Conservation (phyloP, 2,888 invertebrate species). For the Gastrophysa polygoni region DNA sequence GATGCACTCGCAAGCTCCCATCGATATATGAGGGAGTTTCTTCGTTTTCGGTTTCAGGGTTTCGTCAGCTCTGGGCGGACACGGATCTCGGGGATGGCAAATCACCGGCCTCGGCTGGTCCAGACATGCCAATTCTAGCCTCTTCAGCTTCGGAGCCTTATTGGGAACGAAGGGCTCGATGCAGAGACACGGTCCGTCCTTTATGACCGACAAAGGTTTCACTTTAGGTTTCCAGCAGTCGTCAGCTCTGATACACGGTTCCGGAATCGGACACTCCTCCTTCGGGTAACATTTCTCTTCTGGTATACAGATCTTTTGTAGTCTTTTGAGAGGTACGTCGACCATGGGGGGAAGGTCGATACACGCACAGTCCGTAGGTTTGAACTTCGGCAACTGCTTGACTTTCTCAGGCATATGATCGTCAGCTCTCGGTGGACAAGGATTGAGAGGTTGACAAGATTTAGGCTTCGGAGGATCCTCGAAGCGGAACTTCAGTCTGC, state of each 20-base stretch:
- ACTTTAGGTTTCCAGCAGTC: conserved; percentile 1
- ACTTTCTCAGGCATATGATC: conserved; percentile 15
- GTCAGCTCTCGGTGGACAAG: conserved; percentile 31
- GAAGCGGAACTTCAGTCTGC: conserved; percentile 31
- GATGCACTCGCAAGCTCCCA: conserved; percentile 33
- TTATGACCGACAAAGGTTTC: conserved; percentile 18
- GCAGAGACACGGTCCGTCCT: conserved; percentile 16
- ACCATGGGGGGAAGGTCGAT: conserved; percentile 34
- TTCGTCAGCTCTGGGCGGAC: conserved; percentile 38
- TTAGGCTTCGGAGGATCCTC: conserved; percentile 35
- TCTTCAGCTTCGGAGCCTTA: conserved; percentile 10
- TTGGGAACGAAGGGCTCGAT: conserved; percentile 17
- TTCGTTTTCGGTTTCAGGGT: conserved; percentile 5
- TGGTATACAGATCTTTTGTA: conserved; percentile 25
- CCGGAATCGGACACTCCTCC: conserved; percentile 11
- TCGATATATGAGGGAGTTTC: conserved; percentile 29
- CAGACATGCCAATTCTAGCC: conserved; percentile 20
- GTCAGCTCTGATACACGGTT: conserved; percentile 23
- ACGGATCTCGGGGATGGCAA: conserved; percentile 10
- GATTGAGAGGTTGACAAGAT: neutral
- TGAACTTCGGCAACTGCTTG: conserved; percentile 26
- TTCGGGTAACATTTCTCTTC: conserved; percentile 15
- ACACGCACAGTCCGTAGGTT: conserved; percentile 34
- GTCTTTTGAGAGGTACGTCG: conserved; percentile 31
- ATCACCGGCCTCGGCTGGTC: conserved; percentile 27